These are phyloP conservation scores for Arbacia lixula DNA, from an alignment of 53 echinoderm and acorn worm genomes.

Conservation along the genomic window DNA sequence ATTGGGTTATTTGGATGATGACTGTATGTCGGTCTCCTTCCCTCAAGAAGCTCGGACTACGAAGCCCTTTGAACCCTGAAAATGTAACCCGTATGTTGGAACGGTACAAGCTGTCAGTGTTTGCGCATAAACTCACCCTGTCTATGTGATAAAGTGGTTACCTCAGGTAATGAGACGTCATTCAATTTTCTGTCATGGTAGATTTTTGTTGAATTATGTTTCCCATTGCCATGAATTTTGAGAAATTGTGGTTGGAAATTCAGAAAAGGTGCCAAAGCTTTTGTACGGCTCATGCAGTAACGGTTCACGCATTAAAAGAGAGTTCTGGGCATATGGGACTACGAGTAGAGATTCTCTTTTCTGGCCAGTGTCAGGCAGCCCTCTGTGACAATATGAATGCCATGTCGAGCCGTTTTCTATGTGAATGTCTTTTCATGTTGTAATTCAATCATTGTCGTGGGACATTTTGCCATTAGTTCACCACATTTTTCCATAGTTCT, in stretches of 20 bases:
- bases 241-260: conserved; percentile 2
- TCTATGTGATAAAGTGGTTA: conserved; percentile 17
- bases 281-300: background rate
- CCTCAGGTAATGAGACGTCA: conserved; percentile 48
- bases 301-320: background rate
- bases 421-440: background rate
- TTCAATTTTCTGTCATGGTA: conserved; percentile 12
- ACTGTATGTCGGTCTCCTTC: conserved; percentile 19
- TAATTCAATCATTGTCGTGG: conserved; percentile 5
- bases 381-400: background rate
- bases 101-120: background rate
- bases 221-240: conserved; percentile 1
- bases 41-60: conserved; percentile 7
- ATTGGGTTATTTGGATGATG: conserved; percentile 1
- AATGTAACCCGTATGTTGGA: conserved; percentile 58
- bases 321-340: conserved; percentile 38
- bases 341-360: background rate
- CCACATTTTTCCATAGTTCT: no score
- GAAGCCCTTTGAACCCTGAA: conserved; percentile 30
- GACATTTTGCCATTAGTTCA: no score
- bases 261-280: background rate
- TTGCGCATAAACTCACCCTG: conserved; percentile 31
- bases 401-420: background rate
- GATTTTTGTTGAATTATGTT: conserved; percentile 16
- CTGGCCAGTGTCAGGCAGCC: conserved; percentile 1